phyloP scores from a whole-genome alignment of 2,888 invertebrate genomes.

The Galeopsomyia nigrocyanea region DNA sequence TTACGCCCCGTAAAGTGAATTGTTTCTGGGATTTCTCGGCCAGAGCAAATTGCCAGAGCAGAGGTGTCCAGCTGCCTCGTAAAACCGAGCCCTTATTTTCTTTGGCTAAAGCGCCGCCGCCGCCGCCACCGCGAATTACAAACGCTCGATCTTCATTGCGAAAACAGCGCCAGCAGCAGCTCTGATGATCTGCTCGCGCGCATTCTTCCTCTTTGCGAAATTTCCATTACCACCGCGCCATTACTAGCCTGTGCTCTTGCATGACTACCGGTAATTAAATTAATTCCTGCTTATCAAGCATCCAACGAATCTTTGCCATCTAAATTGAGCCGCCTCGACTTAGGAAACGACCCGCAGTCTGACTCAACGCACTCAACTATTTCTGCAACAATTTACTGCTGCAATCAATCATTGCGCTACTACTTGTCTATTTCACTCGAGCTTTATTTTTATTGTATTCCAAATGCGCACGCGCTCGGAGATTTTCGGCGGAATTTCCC shows the following conservation, averaged over 20 bases:
- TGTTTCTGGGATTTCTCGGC: constrained; percentile 62
- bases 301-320: constrained; percentile 11
- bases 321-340: constrained; percentile 16
- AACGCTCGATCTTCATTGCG: constrained; percentile 19
- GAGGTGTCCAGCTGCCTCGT: constrained; percentile 51
- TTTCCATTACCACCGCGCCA: neutral
- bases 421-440: too few species aligned
- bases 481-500: constrained; percentile 50
- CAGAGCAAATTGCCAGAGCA: constrained; percentile 52
- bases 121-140: neutral
- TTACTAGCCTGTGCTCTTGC: constrained; percentile 22
- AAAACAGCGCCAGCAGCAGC: constrained; percentile 2
- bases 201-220: constrained; percentile 40
- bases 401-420: neutral
- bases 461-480: constrained; percentile 1
- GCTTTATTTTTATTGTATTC: neutral
- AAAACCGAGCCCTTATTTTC: constrained; percentile 29
- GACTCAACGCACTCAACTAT: constrained; percentile 12
- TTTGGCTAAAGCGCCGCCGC: constrained; percentile 2
- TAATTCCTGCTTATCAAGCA: neutral
- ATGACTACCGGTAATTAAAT: constrained; percentile 22
- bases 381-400: too few species aligned
- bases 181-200: constrained; percentile 8
- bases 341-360: constrained; percentile 15
- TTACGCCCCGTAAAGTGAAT: constrained; percentile 59